Base-by-base conservation (phyloP, 2,888 invertebrate species). In the Sinelater perroti region DNA sequence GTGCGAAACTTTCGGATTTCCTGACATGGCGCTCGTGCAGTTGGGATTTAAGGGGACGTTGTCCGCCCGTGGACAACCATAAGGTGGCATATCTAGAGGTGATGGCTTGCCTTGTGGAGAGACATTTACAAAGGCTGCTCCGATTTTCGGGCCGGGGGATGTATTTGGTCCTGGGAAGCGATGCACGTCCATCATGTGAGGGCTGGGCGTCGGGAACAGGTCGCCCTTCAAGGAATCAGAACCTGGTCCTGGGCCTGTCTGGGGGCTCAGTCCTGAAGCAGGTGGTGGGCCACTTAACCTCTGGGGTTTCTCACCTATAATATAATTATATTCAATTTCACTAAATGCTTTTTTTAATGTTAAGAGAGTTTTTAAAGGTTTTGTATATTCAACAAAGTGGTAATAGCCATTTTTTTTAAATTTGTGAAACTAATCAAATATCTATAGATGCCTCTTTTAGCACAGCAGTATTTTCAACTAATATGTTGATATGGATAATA, bases 21-120 rank as follows among this genome's bases (percentile, higher is more conserved):
- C 81, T 68, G 77, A 81, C 79, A 71, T 84, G 77, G 78, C 76
- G 62, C 80, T 81, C 47, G 81, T 81, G 64, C 83, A 85, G 66
- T 87, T 87, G 0, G 87, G 87, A 76, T 87, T 87, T 30, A 87
- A 72, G 33, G 87, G 87, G 54, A 87, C 81, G 71, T 87, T 86
- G 67, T 87, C 86, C 1, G 83, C 78, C 18, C 84, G 79, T 14
- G 79, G 79, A 63, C 79, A 78, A 65, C 75, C 74, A 56, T 76
- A 77, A 58, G 74, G 76, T n/a, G 76, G 76, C 54, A 78, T 67
- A 64, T 78, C 78, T 61, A 77, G 62, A 2, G 74, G 72, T 54
- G 67, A 69, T 3, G 76, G 75, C 62, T 77, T 77, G 58, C 73
- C 74, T 3, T 78, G 75, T 4, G 80, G 78, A 40, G 79, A 78